Base-by-base conservation (phyloP, 2,797 vertebrate genomes). In the Phyllotis vaccarum region DNA sequence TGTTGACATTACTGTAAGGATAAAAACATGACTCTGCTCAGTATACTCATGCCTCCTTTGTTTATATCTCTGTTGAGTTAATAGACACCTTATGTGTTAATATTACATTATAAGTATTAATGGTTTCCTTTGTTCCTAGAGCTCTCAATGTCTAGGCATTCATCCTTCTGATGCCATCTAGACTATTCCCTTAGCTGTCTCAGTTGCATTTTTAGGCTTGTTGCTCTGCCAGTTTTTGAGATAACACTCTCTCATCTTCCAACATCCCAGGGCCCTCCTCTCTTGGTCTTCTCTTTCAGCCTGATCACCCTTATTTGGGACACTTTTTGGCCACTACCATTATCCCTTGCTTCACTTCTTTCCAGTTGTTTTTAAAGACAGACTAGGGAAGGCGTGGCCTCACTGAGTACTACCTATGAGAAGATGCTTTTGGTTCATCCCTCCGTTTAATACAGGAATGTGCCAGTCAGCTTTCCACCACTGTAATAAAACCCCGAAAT, bases 1-100 rank as follows among this genome's bases (percentile, higher is more conserved):
- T 11, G 27, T 80, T 91, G 56, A 24, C 17, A 70, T 93, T 89
- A 16, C 46, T 74, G 40, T 64, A 7, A 75, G 40, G 40, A 52
- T 62, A 62, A 29, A 66, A 89, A 91, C 72, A 62, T 17, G 78
- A 68, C 34, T 90, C 62, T 62, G 8, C 8, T 85, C n/a, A 43
- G 12, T 80, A 76, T 21, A 88, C 74, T 85, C 82, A 43, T 34
- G 21, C 2, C 31, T 90, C 80, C 37, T 58, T 86, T 72, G 24
- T 83, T 43, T 70, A 62, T 7, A 66, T 66, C 89, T 96, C 46
- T 95, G 34, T 66, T 76, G 58, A 49, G n/a, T 87, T 85, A 72
- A 83, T n/a, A 49, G 40, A 1, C 29, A 46, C 52, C 66, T 75
- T 60, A 31, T 68, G 10, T 75, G 31, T 82, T 75, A 43, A 70